A percentile compares a stretch with the other conserved stretches of the same genome.
Evolutionary conservation across 2,113 vertebrate genomes (phyloP).

Genomic region (Myotis lucifugus): DNA sequence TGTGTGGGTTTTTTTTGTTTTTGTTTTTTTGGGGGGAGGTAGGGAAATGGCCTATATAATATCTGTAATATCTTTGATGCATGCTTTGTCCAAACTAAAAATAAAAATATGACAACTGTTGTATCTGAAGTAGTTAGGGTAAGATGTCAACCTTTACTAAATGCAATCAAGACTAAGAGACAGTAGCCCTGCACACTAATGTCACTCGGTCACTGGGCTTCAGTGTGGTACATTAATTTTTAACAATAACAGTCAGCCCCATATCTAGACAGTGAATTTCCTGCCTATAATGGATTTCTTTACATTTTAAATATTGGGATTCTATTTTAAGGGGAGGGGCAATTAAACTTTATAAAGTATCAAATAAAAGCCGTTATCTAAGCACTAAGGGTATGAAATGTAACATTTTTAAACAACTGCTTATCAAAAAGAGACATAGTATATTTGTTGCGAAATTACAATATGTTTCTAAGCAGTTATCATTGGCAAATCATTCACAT

Average conservation of each 20-base stretch:
- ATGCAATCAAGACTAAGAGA: slow-evolving; percentile 24
- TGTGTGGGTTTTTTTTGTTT: no score
- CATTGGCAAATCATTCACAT: slow-evolving; percentile 84
- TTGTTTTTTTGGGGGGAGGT: slow-evolving; percentile 14
- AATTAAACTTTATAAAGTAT: background rate
- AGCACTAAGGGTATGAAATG: background rate
- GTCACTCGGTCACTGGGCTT: slow-evolving; percentile 41
- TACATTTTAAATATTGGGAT: slow-evolving; percentile 64
- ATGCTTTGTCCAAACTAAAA: slow-evolving; percentile 59
- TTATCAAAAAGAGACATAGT: slow-evolving; percentile 58
- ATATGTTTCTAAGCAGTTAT: slow-evolving; percentile 74
- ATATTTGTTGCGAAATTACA: slow-evolving; percentile 71
- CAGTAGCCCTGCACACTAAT: background rate
- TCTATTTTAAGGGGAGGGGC: background rate
- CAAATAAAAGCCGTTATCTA: slow-evolving; percentile 19
- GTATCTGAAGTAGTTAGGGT: slow-evolving; percentile 56
- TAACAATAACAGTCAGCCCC: slow-evolving; percentile 17
- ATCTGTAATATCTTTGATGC: slow-evolving; percentile 53
- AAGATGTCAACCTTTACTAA: slow-evolving; percentile 51
- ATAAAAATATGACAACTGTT: slow-evolving; percentile 53
- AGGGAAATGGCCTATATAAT: background rate
- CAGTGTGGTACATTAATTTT: slow-evolving; percentile 62
- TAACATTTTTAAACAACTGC: slow-evolving; percentile 56
- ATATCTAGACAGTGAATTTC: slow-evolving; percentile 38
- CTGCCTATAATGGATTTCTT: background rate